These are phyloP conservation scores for Molossus molossus DNA, from an alignment of 2,797 vertebrate species.

Conservation along the genomic window DNA sequence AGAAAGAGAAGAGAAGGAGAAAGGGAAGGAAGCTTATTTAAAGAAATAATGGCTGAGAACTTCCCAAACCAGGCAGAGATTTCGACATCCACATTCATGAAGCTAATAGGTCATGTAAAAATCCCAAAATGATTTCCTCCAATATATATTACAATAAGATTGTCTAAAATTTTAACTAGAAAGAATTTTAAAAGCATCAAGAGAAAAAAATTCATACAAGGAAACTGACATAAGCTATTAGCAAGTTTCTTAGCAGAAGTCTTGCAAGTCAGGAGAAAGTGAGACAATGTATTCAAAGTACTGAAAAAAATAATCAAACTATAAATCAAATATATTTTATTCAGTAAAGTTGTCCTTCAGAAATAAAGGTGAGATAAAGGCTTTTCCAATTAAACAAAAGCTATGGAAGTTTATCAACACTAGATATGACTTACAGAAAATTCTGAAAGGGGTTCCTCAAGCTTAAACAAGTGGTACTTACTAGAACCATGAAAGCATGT, in stretches of 20 bases:
- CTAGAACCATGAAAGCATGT: background rate
- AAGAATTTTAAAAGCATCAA: background rate
- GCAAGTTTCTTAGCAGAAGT: constrained; percentile 12
- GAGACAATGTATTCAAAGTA: background rate
- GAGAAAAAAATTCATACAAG: background rate
- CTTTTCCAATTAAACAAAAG: background rate
- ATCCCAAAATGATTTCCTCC: background rate
- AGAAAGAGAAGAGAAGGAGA: background rate
- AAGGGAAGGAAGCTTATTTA: background rate
- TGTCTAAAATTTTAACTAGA: background rate
- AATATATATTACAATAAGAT: background rate
- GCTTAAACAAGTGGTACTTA: background rate
- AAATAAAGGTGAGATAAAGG: background rate
- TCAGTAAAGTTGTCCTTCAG: background rate
- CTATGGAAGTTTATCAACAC: background rate
- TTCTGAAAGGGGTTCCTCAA: background rate
- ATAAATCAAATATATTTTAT: background rate
- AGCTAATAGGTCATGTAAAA: background rate
- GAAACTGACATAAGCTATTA: background rate
- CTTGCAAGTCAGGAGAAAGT: background rate
- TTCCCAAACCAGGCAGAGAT: background rate
- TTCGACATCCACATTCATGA: background rate
- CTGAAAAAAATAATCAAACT: background rate
- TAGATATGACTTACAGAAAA: background rate
- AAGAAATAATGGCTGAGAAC: background rate